Conservation (phyloP, 2,888 invertebrate species). For the Clanis bilineata region DNA sequence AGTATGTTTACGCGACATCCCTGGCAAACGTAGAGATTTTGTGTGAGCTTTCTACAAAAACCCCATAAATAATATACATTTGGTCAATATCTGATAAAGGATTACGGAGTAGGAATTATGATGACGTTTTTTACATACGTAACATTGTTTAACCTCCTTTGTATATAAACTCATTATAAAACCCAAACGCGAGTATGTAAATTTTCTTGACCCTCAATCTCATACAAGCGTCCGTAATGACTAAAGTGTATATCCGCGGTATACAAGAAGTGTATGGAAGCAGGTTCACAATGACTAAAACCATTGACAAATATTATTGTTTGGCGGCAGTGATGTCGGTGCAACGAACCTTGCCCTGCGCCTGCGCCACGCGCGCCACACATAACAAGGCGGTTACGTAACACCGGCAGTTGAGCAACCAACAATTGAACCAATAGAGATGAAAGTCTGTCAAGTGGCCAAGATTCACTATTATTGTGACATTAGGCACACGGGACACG, state of each 20-base stretch:
- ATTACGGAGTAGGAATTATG: too few relatives aligned
- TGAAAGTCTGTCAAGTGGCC: conserved; percentile 65
- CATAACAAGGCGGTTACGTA: conserved; percentile 66
- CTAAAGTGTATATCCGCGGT: neutral
- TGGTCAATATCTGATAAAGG: too few relatives aligned
- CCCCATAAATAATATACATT: too few relatives aligned
- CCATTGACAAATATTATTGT: conserved; percentile 23
- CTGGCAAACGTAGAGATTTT: too few relatives aligned
- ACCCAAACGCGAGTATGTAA: neutral
- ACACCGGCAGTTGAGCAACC: conserved; percentile 64
- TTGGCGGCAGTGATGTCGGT: conserved; percentile 41
- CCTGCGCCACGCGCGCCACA: conserved; percentile 50
- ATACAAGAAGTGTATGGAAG: conserved; percentile 20
- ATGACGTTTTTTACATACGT: neutral
- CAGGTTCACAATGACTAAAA: conserved; percentile 16
- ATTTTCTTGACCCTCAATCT: conserved; percentile 6
- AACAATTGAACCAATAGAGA: conserved; percentile 75
- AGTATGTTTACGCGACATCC: too few relatives aligned
- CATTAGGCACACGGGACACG: conserved; percentile 53
- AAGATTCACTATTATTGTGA: conserved; percentile 62
- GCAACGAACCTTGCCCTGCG: conserved; percentile 58
- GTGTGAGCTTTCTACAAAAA: too few relatives aligned
- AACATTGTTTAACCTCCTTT: neutral
- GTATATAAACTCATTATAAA: neutral
- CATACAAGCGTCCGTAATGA: neutral